Percentiles rank a stretch among this genome's conserved stretches.
Conservation (phyloP, 1,140 invertebrate species). For the Elymnias hypermnestra region DNA sequence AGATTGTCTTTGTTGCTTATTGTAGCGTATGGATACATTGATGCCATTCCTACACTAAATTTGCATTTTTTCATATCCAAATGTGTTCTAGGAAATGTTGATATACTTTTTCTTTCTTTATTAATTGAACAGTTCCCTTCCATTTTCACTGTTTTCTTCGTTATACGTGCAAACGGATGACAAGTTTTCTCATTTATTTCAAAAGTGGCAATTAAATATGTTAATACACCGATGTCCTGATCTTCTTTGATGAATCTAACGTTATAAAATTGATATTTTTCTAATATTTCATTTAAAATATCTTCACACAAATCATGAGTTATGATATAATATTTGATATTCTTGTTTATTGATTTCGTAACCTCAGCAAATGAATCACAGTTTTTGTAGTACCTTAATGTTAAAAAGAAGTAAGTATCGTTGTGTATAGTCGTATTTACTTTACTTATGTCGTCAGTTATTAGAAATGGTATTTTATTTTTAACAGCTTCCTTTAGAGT, state of each 20-base stretch:
- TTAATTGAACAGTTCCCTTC: background rate
- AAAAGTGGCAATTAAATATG: conserved; percentile 25
- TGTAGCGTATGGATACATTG: conserved; percentile 37
- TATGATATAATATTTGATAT: conserved; percentile 33
- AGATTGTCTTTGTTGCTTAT: conserved; percentile 26
- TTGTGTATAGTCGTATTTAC: conserved; percentile 5
- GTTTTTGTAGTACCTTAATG: no score
- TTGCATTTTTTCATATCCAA: conserved; percentile 43
- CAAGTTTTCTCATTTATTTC: conserved; percentile 35
- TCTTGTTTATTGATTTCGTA: conserved; percentile 10
- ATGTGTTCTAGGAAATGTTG: conserved; percentile 18
- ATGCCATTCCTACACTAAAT: conserved; percentile 41
- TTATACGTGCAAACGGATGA: conserved; percentile 16
- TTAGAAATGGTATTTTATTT: conserved; percentile 12
- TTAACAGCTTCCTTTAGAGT: background rate
- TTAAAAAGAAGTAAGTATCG: no score
- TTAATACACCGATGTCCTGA: conserved; percentile 9
- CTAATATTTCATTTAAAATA: conserved; percentile 12
- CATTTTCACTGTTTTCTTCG: background rate
- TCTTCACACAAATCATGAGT: conserved; percentile 18
- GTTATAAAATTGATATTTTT: conserved; percentile 21
- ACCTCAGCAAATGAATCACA: conserved; percentile 20
- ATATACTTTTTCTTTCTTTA: background rate
- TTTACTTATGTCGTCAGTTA: conserved; percentile 9
- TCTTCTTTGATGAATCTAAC: conserved; percentile 26